Conservation (phyloP, 2,888 invertebrate species). For the Lycophotia porphyrea region DNA sequence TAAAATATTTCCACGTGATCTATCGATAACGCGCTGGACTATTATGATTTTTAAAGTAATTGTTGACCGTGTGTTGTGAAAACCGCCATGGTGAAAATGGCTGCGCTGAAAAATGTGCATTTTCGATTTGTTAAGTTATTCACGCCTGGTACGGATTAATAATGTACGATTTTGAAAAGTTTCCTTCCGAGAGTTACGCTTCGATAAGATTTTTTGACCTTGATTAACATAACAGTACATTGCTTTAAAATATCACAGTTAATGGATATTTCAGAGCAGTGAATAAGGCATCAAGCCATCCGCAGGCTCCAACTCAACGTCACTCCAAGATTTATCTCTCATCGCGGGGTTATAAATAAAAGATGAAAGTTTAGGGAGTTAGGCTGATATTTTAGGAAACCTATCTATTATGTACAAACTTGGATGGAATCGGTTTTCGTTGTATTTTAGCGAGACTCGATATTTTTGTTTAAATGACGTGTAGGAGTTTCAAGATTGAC, state of each 20-base stretch:
- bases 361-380: conserved; percentile 34
- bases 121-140: no score
- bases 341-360: conserved; percentile 43
- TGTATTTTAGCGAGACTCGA: neutral
- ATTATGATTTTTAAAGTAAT: no score
- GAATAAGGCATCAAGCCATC: conserved; percentile 42
- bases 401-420: conserved; percentile 14
- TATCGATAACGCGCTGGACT: no score
- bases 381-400: conserved; percentile 28
- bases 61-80: no score
- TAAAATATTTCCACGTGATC: no score
- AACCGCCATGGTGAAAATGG: no score
- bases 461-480: conserved; percentile 11
- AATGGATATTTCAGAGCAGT: conserved; percentile 7
- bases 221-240: no score
- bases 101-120: no score
- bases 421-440: conserved; percentile 13
- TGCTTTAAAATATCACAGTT: neutral
- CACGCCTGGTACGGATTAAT: no score
- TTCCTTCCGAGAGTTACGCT: neutral
- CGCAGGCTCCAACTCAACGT: conserved; percentile 31
- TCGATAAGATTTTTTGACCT: neutral
- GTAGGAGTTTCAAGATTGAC: neutral
- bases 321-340: conserved; percentile 39
- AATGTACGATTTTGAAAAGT: neutral